These are phyloP conservation scores for Narcine bancroftii DNA, from an alignment of 2,113 vertebrate species.

Conservation along the genomic window DNA sequence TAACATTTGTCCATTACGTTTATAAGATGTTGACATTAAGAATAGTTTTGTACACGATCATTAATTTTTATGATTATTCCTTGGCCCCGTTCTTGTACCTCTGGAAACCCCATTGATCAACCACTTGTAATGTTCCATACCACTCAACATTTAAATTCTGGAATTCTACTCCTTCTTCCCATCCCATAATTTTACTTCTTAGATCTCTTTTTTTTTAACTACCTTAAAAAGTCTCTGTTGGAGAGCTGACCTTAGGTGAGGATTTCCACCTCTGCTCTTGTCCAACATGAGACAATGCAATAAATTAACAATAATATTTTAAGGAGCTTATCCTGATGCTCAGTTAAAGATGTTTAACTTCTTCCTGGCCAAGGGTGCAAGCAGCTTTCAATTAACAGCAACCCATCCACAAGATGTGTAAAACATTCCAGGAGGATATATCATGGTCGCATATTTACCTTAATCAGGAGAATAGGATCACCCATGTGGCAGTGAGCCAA, in stretches of 20 bases:
- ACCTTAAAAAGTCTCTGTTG: too few relatives aligned
- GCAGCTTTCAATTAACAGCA: not conserved
- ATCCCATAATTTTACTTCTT: too few relatives aligned
- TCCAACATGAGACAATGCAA: too few relatives aligned
- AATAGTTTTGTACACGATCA: too few relatives aligned
- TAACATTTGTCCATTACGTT: not conserved
- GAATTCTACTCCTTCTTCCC: not conserved
- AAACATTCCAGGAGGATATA: not conserved
- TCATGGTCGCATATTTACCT: too few relatives aligned
- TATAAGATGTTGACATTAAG: not conserved
- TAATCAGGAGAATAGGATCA: too few relatives aligned
- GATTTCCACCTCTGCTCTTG: too few relatives aligned
- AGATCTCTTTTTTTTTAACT: too few relatives aligned
- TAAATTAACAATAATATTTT: too few relatives aligned
- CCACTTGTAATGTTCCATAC: not conserved
- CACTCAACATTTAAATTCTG: not conserved
- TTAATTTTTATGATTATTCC: not conserved
- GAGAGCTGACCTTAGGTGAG: not conserved
- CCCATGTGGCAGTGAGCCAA: too few relatives aligned
- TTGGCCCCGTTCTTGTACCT: not conserved
- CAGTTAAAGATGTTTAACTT: not conserved
- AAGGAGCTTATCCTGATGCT: not conserved
- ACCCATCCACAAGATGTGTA: not conserved
- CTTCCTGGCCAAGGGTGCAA: not conserved
- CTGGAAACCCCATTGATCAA: too few relatives aligned